Evolutionary conservation across 2,888 invertebrate species (phyloP), one percentile per base, ranked within the genome.

Genomic region (Cloeon dipterum): DNA sequence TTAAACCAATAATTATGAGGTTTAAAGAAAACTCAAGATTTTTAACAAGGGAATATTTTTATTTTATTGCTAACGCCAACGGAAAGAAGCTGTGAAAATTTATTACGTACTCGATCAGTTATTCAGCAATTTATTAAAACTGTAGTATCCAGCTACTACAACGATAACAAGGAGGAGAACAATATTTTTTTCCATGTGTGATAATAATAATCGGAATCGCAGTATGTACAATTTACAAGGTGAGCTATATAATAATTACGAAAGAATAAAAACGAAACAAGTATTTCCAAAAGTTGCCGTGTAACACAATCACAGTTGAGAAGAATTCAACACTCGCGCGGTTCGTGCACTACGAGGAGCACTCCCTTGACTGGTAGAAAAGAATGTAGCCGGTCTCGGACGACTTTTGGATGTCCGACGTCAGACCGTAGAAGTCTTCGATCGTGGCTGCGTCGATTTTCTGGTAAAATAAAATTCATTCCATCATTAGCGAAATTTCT

Each of bases 341-440:
- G n/a, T 29, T 16, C 5, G 29, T 29, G n/a, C 7, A 8, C 26
- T 34, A 42, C 44, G 38, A 41, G 40, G 55, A 57, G 53, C 57
- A 49, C 61, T 86, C 85, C 52, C 81, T 73, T 40, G 89, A 89
- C 61, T 93, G 93, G 64, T 99, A 99, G 65, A 99, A 99, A 50
- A 99, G 65, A 56, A 99, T 98, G 62, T 99, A 99, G 50, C 96
- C 98, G 38, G 98, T 96, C 65, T 99, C 98, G 26, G 96, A 96
- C 45, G 93, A 94, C 62, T 98, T 98, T 58, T 94, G 94, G 54
- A 91, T 82, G 58, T 96, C 96, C 42, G 93, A 89, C 40, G 96
- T 91, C 52, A 98, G 73, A 53, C 98, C 96, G 62, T 94, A 98
- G 62, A 99, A 99, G 61, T 99, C 98, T 68, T 99, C 98, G 61